Base-by-base conservation (phyloP, 1,140 invertebrate species). In the Lanistes nyassanus region DNA sequence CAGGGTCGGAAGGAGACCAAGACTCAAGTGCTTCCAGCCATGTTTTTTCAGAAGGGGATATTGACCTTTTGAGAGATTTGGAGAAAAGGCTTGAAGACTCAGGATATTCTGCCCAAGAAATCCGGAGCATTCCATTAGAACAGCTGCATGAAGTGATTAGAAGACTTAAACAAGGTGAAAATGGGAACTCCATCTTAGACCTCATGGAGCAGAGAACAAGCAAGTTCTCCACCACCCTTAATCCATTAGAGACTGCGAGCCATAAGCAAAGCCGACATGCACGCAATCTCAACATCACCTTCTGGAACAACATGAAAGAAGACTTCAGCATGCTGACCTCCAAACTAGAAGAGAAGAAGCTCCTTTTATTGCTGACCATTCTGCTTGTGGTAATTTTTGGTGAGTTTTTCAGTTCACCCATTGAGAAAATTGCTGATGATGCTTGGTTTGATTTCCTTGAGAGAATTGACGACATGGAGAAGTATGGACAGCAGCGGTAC, bases 361-460 rank as follows among this genome's bases (percentile, higher is more conserved):
- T 79, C 4, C 37, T 83, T 23, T 78, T 83, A 29, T 87, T 86
- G 65, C 72, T 85, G 29, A 76, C 84, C 56, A 68, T 88, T 4
- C 53, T 86, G 13, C 73, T 83, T 1, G 81, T 86, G 47, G 37
- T 86, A 3, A 74, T 86, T 47, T 66, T 85, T 34, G 86, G 86
- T 51, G 86, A 87, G 76, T 76, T 85, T 23, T 80, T 87, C n/a
- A 79, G 77, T 42, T 83, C 81, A 31, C 84, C 86, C 6, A 79
- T 85, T 21, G 87, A 88, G 65, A 86, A 86, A 77, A 68, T 88
- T 26, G 84, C 86, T 29, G 87, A 88, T 82, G 85, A 88, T 76
- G 77, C 83, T 7, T 88, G 87, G 87, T 88, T 85, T 81, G 87
- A 88, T 74, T 87, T 87, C 67, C 68, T 88, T 29, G 86, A 88